Base-by-base conservation (phyloP, 2,888 invertebrate genomes). In the Apocheima hispidaria region DNA sequence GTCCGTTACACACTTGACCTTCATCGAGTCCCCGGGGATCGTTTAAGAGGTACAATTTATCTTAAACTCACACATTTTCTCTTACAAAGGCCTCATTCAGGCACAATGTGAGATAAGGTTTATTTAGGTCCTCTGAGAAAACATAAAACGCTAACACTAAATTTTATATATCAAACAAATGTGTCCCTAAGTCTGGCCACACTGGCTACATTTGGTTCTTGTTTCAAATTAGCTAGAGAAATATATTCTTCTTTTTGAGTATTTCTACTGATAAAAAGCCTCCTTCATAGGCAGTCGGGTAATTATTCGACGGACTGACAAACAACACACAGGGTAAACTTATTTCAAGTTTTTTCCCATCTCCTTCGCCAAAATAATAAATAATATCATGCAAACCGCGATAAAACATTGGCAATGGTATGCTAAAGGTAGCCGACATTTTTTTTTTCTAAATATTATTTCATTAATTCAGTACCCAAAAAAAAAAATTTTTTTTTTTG, bases 21-120 rank as follows among this genome's bases (percentile, higher is more conserved):
- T 56, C 48, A 35, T 26, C 56, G 9, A 33, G 20, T 36, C 61
- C 52, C 46, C 16, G n/a, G 56, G 52, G 56, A 62, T 36, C 61
- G 61, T 52, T 62, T 56, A 62, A 62, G 56, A 48, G 52, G 61
- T 52, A 56, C 55, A 52, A 62, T 62, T 62, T 62, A 62, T 63
- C 58, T 63, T 51, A 55, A 59, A 55, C 55, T 63, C 59, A 51
- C 62, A 58, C 59, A 63, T 51, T 63, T 63, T 59, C 46, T 33
- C 48, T 62, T 21, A 62, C 56, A 56, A 62, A 62, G 61, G 56
- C 56, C 48, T 57, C 52, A 62, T 57, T 50, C 54, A 63, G 51
- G 50, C 54, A 38, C 35, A 51, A 46, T 35, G 53, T 36, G 36
- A 46, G 63, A 59, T 63, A 63, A 63, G 54, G 63, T 55, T 59